Conservation (phyloP, 1,140 invertebrate genomes). For the Sinella curviseta region DNA sequence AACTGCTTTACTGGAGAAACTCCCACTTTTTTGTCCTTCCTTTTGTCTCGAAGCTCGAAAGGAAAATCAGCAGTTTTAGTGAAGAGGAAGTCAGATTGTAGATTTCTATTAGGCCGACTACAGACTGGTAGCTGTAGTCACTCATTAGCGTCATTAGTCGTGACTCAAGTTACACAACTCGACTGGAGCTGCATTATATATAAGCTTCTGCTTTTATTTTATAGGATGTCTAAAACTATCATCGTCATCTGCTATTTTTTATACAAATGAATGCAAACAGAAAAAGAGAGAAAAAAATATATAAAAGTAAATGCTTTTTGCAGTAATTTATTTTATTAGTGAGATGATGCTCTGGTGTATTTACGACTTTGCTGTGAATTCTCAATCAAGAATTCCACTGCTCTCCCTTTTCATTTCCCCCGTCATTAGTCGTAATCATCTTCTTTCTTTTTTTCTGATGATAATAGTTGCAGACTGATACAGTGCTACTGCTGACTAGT, state of each 20-base stretch:
- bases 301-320: no score
- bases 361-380: not conserved
- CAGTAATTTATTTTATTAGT: no score
- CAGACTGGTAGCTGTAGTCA: no score
- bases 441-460: not conserved
- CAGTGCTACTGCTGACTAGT: not conserved
- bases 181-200: no score
- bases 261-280: no score
- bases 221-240: no score
- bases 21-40: not conserved
- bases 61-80: constrained; percentile 5
- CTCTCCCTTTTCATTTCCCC: not conserved
- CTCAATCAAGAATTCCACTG: not conserved
- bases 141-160: constrained; percentile 9
- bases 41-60: not conserved
- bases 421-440: constrained; percentile 14
- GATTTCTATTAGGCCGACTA: not conserved
- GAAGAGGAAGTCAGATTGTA: not conserved
- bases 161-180: no score
- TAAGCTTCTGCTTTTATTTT: no score
- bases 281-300: not conserved
- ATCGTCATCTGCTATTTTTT: no score
- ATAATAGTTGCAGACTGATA: no score
- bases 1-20: not conserved
- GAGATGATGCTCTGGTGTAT: no score